These are phyloP conservation scores for Strongylocentrotus purpuratus DNA, from an alignment of 35 echinoderm and acorn worm species.

Conservation along the genomic window DNA sequence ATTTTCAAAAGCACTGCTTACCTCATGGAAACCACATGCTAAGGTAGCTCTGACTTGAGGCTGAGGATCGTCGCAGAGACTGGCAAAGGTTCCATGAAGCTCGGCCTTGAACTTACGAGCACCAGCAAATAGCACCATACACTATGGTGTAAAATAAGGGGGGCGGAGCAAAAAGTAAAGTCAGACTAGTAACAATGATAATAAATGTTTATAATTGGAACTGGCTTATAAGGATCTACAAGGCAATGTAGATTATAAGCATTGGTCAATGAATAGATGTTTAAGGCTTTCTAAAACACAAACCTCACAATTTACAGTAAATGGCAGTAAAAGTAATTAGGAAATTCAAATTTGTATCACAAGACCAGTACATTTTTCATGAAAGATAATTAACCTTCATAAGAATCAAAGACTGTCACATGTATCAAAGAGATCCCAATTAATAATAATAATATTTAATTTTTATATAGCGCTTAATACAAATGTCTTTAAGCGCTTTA, in stretches of 20 bases:
- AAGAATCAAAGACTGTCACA: background rate
- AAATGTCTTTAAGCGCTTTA: no score
- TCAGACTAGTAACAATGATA: background rate
- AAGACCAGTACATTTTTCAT: no score
- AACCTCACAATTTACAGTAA: background rate
- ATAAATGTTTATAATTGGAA: no score
- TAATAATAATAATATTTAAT: background rate
- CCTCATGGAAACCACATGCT: constrained; percentile 94
- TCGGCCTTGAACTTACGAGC: constrained; percentile 86
- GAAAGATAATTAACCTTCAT: no score
- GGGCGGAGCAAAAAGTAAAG: background rate
- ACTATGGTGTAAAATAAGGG: constrained; percentile 56
- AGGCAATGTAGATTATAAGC: background rate
- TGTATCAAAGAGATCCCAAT: background rate
- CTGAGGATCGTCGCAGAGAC: constrained; percentile 86
- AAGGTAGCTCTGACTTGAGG: constrained; percentile 71
- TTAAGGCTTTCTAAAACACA: background rate
- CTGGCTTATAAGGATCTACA: background rate
- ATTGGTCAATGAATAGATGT: no score
- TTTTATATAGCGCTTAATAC: no score
- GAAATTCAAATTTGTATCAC: background rate
- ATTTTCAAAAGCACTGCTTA: constrained; percentile 25
- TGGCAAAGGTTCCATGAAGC: constrained; percentile 88
- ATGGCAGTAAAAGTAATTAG: background rate
- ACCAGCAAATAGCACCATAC: constrained; percentile 96